Conservation (phyloP, 2,888 invertebrate genomes). For the Drosophila affinis region DNA sequence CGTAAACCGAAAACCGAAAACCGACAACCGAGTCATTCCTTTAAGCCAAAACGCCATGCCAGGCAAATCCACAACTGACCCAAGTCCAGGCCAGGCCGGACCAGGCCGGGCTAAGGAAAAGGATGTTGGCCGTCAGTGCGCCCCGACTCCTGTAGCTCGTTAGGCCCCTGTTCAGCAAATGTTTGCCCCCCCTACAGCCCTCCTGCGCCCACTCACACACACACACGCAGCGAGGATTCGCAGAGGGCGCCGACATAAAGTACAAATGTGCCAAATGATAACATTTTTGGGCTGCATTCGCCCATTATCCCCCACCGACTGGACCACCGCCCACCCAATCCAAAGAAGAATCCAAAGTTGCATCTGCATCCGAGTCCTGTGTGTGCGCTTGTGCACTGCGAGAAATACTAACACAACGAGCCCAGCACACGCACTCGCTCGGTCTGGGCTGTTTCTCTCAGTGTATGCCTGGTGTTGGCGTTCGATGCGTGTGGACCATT, state of each 20-base stretch:
- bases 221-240: background rate
- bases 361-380: constrained; percentile 26
- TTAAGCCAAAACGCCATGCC: constrained; percentile 4
- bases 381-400: constrained; percentile 7
- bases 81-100: background rate
- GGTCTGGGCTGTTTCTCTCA: background rate
- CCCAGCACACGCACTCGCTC: background rate
- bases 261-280: constrained; percentile 73
- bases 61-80: constrained; percentile 3
- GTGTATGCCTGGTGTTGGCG: constrained; percentile 22
- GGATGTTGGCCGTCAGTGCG: background rate
- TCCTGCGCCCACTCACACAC: constrained; percentile 2
- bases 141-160: background rate
- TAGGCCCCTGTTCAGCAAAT: no score
- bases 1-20: no score
- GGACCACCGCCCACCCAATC: background rate
- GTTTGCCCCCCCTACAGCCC: background rate
- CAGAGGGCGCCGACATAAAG: constrained; percentile 37
- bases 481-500: constrained; percentile 50
- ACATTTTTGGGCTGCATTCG: constrained; percentile 46
- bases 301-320: background rate
- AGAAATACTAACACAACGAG: background rate
- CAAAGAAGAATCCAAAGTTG: constrained; percentile 13
- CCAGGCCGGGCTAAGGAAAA: constrained; percentile 16
- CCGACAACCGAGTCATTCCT: background rate